These are phyloP conservation scores for Aromia moschata DNA, from an alignment of 2,888 invertebrate species.

Conservation along the genomic window DNA sequence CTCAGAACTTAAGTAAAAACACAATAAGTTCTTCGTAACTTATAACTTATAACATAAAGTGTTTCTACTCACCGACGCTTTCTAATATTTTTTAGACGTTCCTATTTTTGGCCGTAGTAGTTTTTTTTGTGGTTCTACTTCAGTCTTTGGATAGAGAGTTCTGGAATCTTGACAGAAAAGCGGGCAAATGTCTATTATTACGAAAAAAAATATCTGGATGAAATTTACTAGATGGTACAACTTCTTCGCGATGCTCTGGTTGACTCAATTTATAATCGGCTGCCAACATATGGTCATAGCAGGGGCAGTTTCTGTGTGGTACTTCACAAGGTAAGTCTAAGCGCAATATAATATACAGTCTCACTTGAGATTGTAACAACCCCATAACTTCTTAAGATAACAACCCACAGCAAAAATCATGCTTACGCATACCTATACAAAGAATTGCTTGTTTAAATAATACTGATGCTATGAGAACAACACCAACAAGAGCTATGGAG, in stretches of 20 bases:
- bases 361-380: too few relatives aligned
- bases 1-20: too few relatives aligned
- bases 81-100: constrained; percentile 55
- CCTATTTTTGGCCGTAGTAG: constrained; percentile 63
- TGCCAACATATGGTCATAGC: constrained; percentile 76
- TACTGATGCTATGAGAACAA: too few relatives aligned
- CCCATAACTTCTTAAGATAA: too few relatives aligned
- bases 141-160: constrained; percentile 71
- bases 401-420: too few relatives aligned
- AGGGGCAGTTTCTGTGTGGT: constrained; percentile 73
- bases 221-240: constrained; percentile 65
- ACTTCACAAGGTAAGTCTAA: constrained; percentile 73
- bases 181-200: constrained; percentile 52
- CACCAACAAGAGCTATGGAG: too few relatives aligned
- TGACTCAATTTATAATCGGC: constrained; percentile 72
- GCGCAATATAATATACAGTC: too few relatives aligned
- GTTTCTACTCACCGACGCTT: too few relatives aligned
- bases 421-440: too few relatives aligned
- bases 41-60: too few relatives aligned
- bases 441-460: too few relatives aligned
- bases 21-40: too few relatives aligned
- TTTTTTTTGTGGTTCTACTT: constrained; percentile 68
- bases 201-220: constrained; percentile 61
- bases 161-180: constrained; percentile 62
- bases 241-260: constrained; percentile 72